phyloP scores from a whole-genome alignment of 2,888 invertebrate genomes.

The Cephonodes hylas region DNA sequence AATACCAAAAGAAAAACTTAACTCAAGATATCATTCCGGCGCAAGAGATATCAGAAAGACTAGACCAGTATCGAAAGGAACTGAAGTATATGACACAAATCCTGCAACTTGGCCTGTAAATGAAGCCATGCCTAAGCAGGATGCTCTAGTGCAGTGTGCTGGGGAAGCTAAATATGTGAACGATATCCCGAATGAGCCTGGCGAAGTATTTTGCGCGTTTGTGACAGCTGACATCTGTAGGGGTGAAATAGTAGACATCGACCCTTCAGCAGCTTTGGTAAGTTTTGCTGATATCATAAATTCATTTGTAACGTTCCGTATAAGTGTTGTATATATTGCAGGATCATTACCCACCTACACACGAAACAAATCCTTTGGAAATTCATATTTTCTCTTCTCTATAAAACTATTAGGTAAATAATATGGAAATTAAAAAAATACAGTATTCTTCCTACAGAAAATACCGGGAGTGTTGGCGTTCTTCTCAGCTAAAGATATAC shows the following conservation, averaged over 20 bases:
- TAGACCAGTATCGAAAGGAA: slow-evolving; percentile 70
- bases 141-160: slow-evolving; percentile 81
- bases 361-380: too few species aligned
- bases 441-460: slow-evolving; percentile 48
- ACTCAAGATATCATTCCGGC: slow-evolving; percentile 33
- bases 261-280: slow-evolving; percentile 83
- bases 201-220: slow-evolving; percentile 85
- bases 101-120: slow-evolving; percentile 84
- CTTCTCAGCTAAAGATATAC: slow-evolving; percentile 83
- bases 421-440: not conserved
- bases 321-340: too few species aligned
- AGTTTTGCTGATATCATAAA: slow-evolving; percentile 26
- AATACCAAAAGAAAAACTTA: slow-evolving; percentile 34
- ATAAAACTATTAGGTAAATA: not conserved
- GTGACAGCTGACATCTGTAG: slow-evolving; percentile 73
- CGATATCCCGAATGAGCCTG: slow-evolving; percentile 79
- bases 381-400: too few species aligned
- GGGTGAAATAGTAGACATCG: slow-evolving; percentile 81
- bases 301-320: too few species aligned
- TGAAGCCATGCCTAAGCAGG: slow-evolving; percentile 84
- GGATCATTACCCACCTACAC: too few species aligned
- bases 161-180: slow-evolving; percentile 86
- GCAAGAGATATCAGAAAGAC: slow-evolving; percentile 29
- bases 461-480: slow-evolving; percentile 83
- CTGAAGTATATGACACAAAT: slow-evolving; percentile 83